These are phyloP conservation scores for Carassius carassius DNA, from an alignment of 2,113 vertebrate species.

Conservation along the genomic window DNA sequence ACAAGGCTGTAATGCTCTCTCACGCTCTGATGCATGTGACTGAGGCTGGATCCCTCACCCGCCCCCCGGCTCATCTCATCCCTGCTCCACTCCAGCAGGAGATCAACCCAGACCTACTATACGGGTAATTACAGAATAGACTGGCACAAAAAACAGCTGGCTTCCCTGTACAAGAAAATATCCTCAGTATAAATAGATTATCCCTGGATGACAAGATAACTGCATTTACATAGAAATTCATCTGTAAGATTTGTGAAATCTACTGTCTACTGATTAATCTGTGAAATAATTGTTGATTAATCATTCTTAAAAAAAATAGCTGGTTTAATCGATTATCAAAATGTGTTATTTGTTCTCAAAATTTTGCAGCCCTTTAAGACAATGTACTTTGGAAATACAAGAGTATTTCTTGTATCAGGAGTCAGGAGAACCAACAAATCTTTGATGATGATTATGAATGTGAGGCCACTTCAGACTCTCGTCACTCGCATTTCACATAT, in stretches of 20 bases:
- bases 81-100: neutral
- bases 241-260: neutral
- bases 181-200: neutral
- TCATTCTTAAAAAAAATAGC: too few relatives aligned
- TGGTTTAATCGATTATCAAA: too few relatives aligned
- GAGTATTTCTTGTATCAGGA: neutral
- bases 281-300: too few relatives aligned
- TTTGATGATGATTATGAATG: neutral
- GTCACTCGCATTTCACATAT: neutral
- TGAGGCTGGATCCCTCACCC: conserved; percentile 52
- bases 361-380: too few relatives aligned
- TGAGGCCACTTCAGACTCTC: neutral
- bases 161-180: neutral
- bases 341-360: too few relatives aligned
- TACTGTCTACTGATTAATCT: too few relatives aligned
- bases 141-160: neutral
- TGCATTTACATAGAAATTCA: neutral
- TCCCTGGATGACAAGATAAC: neutral
- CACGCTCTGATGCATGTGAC: conserved; percentile 71
- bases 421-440: neutral
- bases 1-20: conserved; percentile 54
- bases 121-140: conserved; percentile 26
- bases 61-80: conserved; percentile 42
- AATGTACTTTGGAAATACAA: neutral
- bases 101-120: conserved; percentile 9